Evolutionary conservation across 2,888 invertebrate species (phyloP), one percentile per base, ranked within the genome.

Genomic region (Acronicta alni): DNA sequence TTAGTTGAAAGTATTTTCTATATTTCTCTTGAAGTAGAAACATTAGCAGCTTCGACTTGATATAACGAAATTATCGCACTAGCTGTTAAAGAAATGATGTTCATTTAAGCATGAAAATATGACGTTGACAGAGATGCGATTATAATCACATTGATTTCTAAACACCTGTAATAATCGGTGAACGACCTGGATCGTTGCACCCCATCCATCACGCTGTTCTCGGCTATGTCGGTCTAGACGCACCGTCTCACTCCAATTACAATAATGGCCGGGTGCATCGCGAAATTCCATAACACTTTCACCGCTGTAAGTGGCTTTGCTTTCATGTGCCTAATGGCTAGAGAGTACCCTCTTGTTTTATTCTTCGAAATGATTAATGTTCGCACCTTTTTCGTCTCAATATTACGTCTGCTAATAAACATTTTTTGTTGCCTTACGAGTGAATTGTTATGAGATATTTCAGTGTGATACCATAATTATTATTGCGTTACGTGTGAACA

Each of bases 251-350:
- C 86, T 91, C 90, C 85, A 89, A 86, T 91, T 91, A 83, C 85
- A 77, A 79, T 87, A 85, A 87, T 85, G 73, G 80, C 72, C 75
- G 80, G 85, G 85, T 86, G 86, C 87, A 88, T 89, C 89, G 86
- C 86, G 70, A 83, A 88, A 87, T 89, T 86, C 90, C 84, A 88
- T 88, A 85, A 78, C 84, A 90, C 91, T 91, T 91, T 91, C 91
- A 89, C 91, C 84, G 55, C 69, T 80, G 72, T 82, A 77, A 85
- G 80, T 83, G 83, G 83, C 83, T 85, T 88, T 85, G 87, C 89
- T 89, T 89, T 89, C 86, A 80, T 87, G 80, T 82, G 77, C 77
- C 76, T 83, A 82, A 84, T 85, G 79, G 77, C 63, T 71, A 72
- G 72, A 77, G 73, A 73, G 72, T 72, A 69, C 60, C 69, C 45